Base-by-base conservation (phyloP, 2,113 vertebrate species). In the Egretta garzetta region DNA sequence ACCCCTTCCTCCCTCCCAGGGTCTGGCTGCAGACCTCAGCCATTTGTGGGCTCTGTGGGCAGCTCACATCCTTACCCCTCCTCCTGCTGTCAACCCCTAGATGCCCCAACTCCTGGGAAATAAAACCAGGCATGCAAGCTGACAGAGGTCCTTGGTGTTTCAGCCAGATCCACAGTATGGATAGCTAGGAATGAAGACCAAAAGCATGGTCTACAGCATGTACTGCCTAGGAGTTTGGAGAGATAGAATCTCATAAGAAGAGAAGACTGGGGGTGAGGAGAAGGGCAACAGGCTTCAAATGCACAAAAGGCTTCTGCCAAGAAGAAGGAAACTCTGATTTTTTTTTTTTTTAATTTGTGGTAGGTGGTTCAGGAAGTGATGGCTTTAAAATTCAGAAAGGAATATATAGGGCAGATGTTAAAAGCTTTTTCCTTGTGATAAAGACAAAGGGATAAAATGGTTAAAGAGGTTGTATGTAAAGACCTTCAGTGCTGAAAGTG, bases 181-280 rank as follows among this genome's bases (percentile, higher is more conserved):
- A n/a, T 58, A 45, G 33, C 11, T 39, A 76, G 33, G 37, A 17
- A 47, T 33, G 33, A 92, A 87, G 49, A 62, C 5, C 15, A 75
- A 71, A 88, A 53, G 4, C 24, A 71, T 0, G 0, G 7, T 55
- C 67, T 52, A 39, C 14, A 88, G 24, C 16, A 58, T 8, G 18
- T 32, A 67, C 30, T 0, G 33, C 15, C 33, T 43, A 9, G 17
- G 28, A 68, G 8, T 0, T 39, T 45, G 24, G 24, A 59, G 37
- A n/a, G 20, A 32, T 1, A 41, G 24, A 63, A 3, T 53, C 26
- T 72, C 30, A 28, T 23, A 32, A 60, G 55, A n/a, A 72, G 19
- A 74, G 30, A 53, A 84, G 50, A 45, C 18, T 24, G 4, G 12
- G 17, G 4, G 3, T 41, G 6, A 6, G 32, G 0, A 0, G 15